Evolutionary conservation across 1,140 invertebrate genomes (phyloP).

Genomic region (Riptortus pedestris): DNA sequence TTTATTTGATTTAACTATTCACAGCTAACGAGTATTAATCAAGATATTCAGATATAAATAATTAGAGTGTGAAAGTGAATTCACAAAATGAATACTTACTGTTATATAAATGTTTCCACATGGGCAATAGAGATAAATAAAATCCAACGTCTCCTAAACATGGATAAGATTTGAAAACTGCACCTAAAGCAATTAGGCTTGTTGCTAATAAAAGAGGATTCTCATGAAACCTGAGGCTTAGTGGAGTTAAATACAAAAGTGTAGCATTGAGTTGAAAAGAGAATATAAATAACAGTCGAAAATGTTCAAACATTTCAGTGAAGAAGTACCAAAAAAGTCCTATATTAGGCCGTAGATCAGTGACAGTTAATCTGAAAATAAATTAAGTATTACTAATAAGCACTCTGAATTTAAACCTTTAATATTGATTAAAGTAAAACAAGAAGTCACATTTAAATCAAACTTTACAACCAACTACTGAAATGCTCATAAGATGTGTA

Average conservation of each 20-base stretch:
- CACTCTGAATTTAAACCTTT: too few relatives aligned
- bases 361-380: conserved; percentile 66
- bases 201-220: conserved; percentile 80
- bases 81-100: conserved; percentile 51
- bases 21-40: too few relatives aligned
- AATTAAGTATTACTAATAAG: too few relatives aligned
- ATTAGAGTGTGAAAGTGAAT: not conserved
- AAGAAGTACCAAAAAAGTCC: conserved; percentile 99
- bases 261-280: conserved; percentile 95
- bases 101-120: conserved; percentile 81
- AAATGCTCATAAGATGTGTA: too few relatives aligned
- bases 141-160: conserved; percentile 89
- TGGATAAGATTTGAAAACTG: conserved; percentile 95
- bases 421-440: conserved; percentile 28
- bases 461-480: conserved; percentile 36
- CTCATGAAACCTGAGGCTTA: conserved; percentile 72
- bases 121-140: conserved; percentile 77
- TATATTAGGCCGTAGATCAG: conserved; percentile 91
- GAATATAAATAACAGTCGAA: conserved; percentile 85
- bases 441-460: conserved; percentile 13
- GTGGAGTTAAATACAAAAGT: conserved; percentile 77
- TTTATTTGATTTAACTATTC: too few relatives aligned
- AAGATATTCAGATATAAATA: too few relatives aligned
- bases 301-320: conserved; percentile 99
- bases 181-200: conserved; percentile 69